Conservation (phyloP, 2,113 vertebrate species). For the Pituophis catenifer region DNA sequence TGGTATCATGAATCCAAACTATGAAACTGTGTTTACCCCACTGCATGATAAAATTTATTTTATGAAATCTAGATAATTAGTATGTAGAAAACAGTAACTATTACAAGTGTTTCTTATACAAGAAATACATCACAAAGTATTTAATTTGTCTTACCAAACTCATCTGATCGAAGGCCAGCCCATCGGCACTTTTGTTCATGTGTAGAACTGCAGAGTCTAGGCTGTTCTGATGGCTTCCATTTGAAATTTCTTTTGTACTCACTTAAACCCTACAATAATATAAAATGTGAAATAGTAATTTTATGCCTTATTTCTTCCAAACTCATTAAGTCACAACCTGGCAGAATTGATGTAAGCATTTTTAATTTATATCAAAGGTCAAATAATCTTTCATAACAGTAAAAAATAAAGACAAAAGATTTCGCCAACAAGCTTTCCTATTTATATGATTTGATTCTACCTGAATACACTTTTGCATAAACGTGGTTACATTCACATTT, state of each 20-base stretch:
- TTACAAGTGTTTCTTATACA: background rate
- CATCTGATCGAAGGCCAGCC: conserved; percentile 83
- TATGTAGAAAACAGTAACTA: background rate
- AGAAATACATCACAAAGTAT: background rate
- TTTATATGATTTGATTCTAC: background rate
- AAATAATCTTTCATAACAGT: background rate
- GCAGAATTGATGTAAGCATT: background rate
- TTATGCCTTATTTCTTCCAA: background rate
- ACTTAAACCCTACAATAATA: conserved; percentile 74
- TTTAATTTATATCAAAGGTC: background rate
- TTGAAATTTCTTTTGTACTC: conserved; percentile 80
- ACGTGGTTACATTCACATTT: background rate
- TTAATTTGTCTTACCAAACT: conserved; percentile 71
- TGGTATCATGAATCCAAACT: background rate
- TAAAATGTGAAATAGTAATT: conserved; percentile 3
- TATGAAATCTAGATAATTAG: background rate
- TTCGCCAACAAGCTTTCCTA: background rate
- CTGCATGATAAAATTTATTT: background rate
- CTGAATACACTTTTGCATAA: background rate
- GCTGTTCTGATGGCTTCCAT: conserved; percentile 62
- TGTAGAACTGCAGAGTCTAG: conserved; percentile 55
- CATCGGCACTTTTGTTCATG: conserved; percentile 58
- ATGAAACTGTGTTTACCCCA: background rate
- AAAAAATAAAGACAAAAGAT: background rate
- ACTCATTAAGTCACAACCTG: background rate